These are phyloP conservation scores for Turritopsis dohrnii DNA, from an alignment of 30 jellyfish, hydroid and myxozoan genomes.

Conservation along the genomic window DNA sequence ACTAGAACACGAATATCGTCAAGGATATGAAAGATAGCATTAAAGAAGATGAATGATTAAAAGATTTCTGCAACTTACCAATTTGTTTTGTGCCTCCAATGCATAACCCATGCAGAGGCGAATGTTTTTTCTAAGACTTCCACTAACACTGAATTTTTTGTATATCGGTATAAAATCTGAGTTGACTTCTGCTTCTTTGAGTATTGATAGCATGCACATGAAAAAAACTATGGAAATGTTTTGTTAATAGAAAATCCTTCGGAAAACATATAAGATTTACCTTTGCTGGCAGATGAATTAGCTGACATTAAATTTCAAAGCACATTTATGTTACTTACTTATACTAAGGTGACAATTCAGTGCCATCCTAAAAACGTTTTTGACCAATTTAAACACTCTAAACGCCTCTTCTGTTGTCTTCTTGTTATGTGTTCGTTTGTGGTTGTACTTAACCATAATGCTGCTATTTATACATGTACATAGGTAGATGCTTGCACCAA, in stretches of 20 bases:
- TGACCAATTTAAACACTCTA: background rate
- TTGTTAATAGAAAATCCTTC: background rate
- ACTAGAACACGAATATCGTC: background rate
- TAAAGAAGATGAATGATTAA: background rate
- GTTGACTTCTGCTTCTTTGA: background rate
- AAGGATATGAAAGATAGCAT: background rate
- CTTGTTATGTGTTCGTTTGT: background rate
- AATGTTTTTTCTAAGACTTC: background rate
- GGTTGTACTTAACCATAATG: background rate
- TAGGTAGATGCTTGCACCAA: background rate
- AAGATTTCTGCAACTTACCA: background rate
- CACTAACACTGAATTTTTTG: background rate
- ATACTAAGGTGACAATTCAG: background rate
- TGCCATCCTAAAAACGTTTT: background rate
- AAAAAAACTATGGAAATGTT: background rate
- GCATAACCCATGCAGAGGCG: background rate
- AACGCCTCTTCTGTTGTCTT: background rate
- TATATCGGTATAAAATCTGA: background rate
- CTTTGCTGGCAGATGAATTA: background rate
- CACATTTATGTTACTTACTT: background rate
- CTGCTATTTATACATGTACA: background rate
- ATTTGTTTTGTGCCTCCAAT: background rate
- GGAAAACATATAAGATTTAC: background rate
- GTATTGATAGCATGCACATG: background rate
- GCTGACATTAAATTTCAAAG: background rate